These are phyloP conservation scores for Falcunculus frontatus DNA, from an alignment of 2,113 vertebrate genomes.

Conservation along the genomic window DNA sequence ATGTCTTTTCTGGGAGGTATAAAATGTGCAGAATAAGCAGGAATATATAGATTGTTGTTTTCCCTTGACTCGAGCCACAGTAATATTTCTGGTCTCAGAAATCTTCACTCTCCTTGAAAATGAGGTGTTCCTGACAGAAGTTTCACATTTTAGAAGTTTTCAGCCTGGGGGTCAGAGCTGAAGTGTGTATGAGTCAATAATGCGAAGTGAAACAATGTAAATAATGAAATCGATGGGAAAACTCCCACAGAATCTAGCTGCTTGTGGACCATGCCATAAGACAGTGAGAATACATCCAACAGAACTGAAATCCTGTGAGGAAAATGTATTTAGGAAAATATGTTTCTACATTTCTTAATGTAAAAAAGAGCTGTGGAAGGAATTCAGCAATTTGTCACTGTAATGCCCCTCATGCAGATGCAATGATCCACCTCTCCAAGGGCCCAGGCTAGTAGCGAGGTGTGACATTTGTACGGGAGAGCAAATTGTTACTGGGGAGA, in stretches of 20 bases:
- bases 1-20: background rate
- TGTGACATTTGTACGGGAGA: background rate
- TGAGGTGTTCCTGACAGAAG: background rate
- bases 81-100: background rate
- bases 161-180: background rate
- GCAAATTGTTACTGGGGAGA: background rate
- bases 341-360: background rate
- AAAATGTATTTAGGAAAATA: background rate
- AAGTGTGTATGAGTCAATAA: background rate
- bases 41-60: background rate
- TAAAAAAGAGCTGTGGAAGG: background rate
- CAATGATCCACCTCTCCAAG: background rate
- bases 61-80: background rate
- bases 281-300: background rate
- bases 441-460: background rate
- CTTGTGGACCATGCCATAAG: accelerated
- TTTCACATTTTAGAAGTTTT: background rate
- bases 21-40: background rate
- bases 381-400: background rate
- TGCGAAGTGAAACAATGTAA: background rate
- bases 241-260: background rate
- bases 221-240: conserved; percentile 2
- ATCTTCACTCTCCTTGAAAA: background rate
- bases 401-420: background rate
- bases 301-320: background rate